phyloP scores from a whole-genome alignment of 2,888 invertebrate species.

The Metacarcinus magister region DNA sequence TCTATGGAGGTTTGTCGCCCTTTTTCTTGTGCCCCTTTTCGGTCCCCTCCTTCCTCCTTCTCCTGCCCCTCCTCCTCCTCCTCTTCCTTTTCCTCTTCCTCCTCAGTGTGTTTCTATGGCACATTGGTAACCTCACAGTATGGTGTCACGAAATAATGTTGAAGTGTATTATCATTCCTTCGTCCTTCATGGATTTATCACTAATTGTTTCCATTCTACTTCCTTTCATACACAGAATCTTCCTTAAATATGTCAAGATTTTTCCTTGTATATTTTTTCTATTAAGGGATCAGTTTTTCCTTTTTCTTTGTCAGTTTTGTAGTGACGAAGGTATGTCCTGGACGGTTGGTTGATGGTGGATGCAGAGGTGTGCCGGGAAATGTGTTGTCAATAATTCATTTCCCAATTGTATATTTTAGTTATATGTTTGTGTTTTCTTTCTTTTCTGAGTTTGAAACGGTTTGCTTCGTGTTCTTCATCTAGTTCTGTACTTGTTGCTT shows the following conservation, averaged over 20 bases:
- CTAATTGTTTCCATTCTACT: not conserved
- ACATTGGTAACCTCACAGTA: not conserved
- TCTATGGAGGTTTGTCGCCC: conserved; percentile 19
- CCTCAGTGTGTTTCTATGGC: not conserved
- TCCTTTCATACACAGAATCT: not conserved
- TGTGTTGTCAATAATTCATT: too few relatives aligned
- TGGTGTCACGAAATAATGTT: not conserved
- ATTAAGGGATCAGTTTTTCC: too few relatives aligned
- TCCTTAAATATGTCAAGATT: not conserved
- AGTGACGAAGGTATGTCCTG: too few relatives aligned
- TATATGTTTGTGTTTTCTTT: too few relatives aligned
- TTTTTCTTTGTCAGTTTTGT: too few relatives aligned
- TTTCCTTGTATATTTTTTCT: too few relatives aligned
- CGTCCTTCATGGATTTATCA: not conserved
- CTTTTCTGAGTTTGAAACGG: too few relatives aligned
- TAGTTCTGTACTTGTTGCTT: too few relatives aligned
- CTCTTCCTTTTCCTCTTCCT: not conserved
- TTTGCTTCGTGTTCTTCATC: too few relatives aligned
- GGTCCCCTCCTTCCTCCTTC: not conserved
- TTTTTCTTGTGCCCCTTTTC: not conserved
- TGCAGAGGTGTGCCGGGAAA: too few relatives aligned
- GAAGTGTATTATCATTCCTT: not conserved
- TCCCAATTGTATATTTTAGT: too few relatives aligned
- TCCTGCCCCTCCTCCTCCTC: not conserved
- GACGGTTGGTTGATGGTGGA: too few relatives aligned